phyloP scores from a whole-genome alignment of 2,113 vertebrate species.

The Petrocephalus microphthalmus region DNA sequence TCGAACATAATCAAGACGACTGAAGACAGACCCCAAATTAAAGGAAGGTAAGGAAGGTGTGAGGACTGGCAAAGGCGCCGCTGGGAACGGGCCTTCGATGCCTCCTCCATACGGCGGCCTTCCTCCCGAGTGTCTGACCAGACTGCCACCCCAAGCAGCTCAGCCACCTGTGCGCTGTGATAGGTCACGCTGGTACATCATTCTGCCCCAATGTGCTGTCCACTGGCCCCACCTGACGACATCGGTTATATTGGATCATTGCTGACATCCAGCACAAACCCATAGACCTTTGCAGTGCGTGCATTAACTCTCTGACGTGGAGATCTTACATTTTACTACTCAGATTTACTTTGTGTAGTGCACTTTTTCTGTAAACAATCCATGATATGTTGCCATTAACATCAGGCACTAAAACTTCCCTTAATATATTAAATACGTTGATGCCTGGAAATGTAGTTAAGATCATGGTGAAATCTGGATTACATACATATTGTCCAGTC shows the following conservation, averaged over 20 bases:
- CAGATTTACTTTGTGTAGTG: constrained; percentile 26
- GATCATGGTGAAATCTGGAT: not conserved
- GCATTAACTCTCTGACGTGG: constrained; percentile 19
- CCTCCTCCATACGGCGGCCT: not conserved
- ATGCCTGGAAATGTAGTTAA: not conserved
- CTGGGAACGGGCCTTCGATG: not conserved
- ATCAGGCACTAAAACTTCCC: not conserved
- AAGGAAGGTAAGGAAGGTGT: not conserved
- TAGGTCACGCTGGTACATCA: not conserved
- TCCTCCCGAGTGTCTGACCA: not conserved
- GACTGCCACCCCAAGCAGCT: not conserved
- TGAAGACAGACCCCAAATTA: not conserved
- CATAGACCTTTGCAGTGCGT: constrained; percentile 9
- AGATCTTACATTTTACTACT: constrained; percentile 21
- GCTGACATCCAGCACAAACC: constrained; percentile 56
- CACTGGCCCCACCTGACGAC: constrained; percentile 31
- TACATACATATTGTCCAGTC: not conserved
- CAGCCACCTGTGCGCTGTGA: not conserved
- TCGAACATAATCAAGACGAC: not conserved
- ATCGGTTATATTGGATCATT: constrained; percentile 54
- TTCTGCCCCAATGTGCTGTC: constrained; percentile 29
- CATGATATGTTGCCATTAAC: constrained; percentile 19
- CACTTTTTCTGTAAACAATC: constrained; percentile 22
- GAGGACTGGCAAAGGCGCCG: not conserved
- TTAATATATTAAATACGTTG: constrained; percentile 10